Conservation (phyloP, 2,888 invertebrate species). For the Zeuzera pyrina region DNA sequence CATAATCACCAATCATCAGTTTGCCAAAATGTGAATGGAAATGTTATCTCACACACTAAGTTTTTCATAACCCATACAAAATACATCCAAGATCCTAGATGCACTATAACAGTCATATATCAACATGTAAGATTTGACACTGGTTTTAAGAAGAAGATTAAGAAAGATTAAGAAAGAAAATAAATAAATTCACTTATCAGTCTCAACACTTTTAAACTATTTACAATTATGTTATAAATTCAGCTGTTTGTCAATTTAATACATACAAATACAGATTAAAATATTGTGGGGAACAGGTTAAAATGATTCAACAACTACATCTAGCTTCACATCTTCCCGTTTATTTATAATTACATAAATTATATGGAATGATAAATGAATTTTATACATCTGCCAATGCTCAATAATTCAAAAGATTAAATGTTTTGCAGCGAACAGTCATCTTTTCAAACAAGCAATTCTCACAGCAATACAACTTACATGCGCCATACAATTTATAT, state of each 20-base stretch:
- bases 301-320: neutral
- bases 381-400: no score
- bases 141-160: no score
- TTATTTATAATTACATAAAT: neutral
- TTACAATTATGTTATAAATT: slow-evolving; percentile 55
- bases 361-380: no score
- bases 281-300: neutral
- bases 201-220: slow-evolving; percentile 68
- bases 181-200: slow-evolving; percentile 70
- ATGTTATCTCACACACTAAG: no score
- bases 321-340: neutral
- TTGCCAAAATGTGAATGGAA: no score
- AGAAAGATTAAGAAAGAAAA: slow-evolving; percentile 64
- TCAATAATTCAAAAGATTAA: no score
- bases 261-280: no score
- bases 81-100: slow-evolving; percentile 49
- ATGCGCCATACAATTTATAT: no score
- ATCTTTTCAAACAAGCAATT: no score
- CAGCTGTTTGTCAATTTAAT: no score
- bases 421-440: no score
- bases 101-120: slow-evolving; percentile 36
- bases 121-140: slow-evolving; percentile 61
- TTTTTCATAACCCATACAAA: neutral
- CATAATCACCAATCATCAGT: neutral
- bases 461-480: no score